Evolutionary conservation across 2,113 vertebrate genomes (phyloP).

Genomic region (Scomber scombrus): DNA sequence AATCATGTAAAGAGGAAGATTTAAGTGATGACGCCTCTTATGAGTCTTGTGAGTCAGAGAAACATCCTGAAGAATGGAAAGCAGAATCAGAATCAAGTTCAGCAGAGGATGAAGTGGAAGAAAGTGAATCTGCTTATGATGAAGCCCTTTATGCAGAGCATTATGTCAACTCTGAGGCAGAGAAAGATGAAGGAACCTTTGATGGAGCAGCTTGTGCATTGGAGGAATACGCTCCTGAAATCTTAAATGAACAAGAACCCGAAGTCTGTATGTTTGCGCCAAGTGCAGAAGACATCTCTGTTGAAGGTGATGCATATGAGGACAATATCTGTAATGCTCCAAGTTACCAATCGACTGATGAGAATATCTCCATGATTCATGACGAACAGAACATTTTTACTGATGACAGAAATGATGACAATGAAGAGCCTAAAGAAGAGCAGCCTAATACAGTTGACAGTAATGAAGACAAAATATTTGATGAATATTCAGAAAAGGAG

Average conservation of each 20-base stretch:
- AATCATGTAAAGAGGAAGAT: conserved; percentile 32
- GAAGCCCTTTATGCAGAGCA: conserved; percentile 19
- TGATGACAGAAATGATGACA: conserved; percentile 12
- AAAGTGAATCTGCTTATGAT: not conserved
- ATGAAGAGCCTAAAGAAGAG: not conserved
- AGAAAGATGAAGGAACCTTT: conserved; percentile 24
- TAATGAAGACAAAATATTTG: conserved; percentile 17
- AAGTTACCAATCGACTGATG: not conserved
- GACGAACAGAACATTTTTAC: not conserved
- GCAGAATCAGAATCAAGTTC: conserved; percentile 38
- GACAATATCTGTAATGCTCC: conserved; percentile 24
- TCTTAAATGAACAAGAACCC: conserved; percentile 33
- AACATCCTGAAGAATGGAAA: conserved; percentile 32
- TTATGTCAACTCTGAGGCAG: conserved; percentile 1
- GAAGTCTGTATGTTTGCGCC: conserved; percentile 55
- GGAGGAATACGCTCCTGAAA: conserved; percentile 37
- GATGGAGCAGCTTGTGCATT: conserved; percentile 37
- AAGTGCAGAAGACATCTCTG: conserved; percentile 65
- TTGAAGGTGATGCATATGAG: conserved; percentile 71
- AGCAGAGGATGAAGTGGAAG: conserved; percentile 37
- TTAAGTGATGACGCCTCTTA: conserved; percentile 15
- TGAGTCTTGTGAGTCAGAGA: conserved; percentile 45
- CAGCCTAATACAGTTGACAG: not conserved
- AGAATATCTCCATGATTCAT: not conserved
- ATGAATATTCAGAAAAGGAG: conserved; percentile 68